Base-by-base conservation (phyloP, 1,140 invertebrate species). In the Caenorhabditis tropicalis region DNA sequence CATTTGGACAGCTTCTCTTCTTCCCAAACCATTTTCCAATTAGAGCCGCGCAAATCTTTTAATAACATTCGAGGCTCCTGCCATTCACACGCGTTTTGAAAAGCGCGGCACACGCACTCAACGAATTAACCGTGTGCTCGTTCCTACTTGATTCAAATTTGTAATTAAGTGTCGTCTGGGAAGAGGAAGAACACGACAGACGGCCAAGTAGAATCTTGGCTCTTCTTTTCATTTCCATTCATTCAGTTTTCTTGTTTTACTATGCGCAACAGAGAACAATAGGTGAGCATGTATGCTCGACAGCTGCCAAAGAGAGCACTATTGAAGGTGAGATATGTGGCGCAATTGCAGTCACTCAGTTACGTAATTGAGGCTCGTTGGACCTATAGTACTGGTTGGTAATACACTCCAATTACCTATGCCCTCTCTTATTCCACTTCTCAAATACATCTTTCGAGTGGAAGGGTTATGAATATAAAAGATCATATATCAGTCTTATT, bases 341-440 rank as follows among this genome's bases (percentile, higher is more conserved):
- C 36, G 65, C 65, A 74, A 46, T 74, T 39, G 65, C 65, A 74
- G 65, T 74, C 65, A 74, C 33, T 74, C 4, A 7, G 36, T 74
- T 43, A n/a, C 65, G 65, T 74, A 74, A 74, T 24, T 74, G 43
- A 43, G 19, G n/a, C 65, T 46, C 36, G 36, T 74, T 74, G 65
- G 36, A 10, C 24, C 29, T 65, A 33, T 65, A 65, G 58, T 65
- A 27, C 19, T 33, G 29, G 9, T 39, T 43, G 10, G 65, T 74
- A 74, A 46, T 74, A 74, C 65, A 74, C 65, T 74, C 65, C 65
- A 74, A 74, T 74, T 74, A 74, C 65, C 65, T 43, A 74, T 74
- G 36, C 65, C 65, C 19, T 74, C 65, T 74, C n/a, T 27, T 74
- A 33, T 33, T 33, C 27, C 53, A 29, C 27, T 65, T 19, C 65